Percentiles rank a stretch among this genome's conserved stretches.
These are phyloP conservation scores for Drosophila grimshawi DNA, from an alignment of 1,140 invertebrate species.

Conservation along the genomic window DNA sequence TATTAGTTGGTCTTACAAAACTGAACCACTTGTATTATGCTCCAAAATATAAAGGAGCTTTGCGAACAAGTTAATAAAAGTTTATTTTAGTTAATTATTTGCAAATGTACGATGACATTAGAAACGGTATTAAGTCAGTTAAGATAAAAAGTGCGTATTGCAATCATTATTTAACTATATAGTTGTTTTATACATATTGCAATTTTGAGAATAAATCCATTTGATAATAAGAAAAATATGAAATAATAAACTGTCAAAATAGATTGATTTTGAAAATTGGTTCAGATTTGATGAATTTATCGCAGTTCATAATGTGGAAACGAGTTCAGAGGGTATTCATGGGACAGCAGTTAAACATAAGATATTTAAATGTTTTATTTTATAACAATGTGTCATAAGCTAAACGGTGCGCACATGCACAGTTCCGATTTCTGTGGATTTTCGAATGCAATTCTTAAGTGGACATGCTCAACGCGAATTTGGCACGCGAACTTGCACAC, in stretches of 20 bases:
- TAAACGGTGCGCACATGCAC: conserved; percentile 42
- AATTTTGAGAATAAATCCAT: no score
- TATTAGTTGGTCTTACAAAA: conserved; percentile 36
- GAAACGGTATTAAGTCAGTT: not conserved
- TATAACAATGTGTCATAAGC: conserved; percentile 37
- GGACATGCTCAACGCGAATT: conserved; percentile 49
- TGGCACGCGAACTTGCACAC: conserved; percentile 43
- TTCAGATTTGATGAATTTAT: no score
- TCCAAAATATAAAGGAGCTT: not conserved
- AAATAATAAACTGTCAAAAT: no score
- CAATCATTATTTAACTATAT: no score
- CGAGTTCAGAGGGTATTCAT: not conserved
- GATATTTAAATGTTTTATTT: not conserved
- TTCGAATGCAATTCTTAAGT: conserved; percentile 53
- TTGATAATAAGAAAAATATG: no score
- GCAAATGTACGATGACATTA: not conserved
- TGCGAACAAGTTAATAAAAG: not conserved
- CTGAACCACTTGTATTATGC: not conserved
- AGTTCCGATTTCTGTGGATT: conserved; percentile 44
- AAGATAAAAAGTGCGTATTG: no score
- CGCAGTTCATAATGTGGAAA: not conserved
- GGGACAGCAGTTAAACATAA: not conserved
- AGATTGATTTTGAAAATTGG: no score
- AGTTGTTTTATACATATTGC: no score
- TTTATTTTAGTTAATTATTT: not conserved